Evolutionary conservation across 2,797 vertebrate species (phyloP).

Genomic region (Triplophysa yarkandensis): DNA sequence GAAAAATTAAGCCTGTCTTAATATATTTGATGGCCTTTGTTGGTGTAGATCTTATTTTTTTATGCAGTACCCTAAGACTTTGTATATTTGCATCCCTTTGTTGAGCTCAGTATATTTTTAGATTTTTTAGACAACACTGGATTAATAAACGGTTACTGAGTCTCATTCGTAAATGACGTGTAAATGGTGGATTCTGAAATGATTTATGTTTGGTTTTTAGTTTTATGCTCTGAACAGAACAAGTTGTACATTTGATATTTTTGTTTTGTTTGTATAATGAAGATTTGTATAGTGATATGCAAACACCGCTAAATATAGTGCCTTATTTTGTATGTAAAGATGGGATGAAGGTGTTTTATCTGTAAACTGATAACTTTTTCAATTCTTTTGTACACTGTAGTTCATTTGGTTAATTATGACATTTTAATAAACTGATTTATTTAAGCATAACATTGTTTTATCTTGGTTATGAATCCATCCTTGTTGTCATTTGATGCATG

Average conservation of each 20-base stretch:
- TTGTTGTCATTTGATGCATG: background rate
- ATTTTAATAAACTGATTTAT: conserved; percentile 77
- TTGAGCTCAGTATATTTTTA: background rate
- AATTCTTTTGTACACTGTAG: conserved; percentile 71
- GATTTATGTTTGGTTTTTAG: conserved; percentile 6
- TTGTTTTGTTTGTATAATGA: conserved; percentile 54
- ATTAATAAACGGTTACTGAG: background rate
- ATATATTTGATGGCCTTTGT: conserved; percentile 40
- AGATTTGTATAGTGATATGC: conserved; percentile 60
- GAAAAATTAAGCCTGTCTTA: background rate
- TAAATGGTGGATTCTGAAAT: conserved; percentile 5
- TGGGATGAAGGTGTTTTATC: conserved; percentile 60
- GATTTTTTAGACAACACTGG: conserved; percentile 2
- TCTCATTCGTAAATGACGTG: background rate
- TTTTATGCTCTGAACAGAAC: background rate
- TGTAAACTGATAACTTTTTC: conserved; percentile 71
- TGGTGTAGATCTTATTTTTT: conserved; percentile 41
- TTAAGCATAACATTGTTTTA: conserved; percentile 59
- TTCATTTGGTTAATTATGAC: conserved; percentile 70
- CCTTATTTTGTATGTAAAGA: conserved; percentile 80
- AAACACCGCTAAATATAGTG: conserved; percentile 72
- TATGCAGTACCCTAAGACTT: background rate
- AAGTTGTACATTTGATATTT: conserved; percentile 57
- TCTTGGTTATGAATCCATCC: background rate
- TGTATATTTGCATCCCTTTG: background rate